Base-by-base conservation (phyloP, 2,888 invertebrate species). In the Drosophila rellima region DNA sequence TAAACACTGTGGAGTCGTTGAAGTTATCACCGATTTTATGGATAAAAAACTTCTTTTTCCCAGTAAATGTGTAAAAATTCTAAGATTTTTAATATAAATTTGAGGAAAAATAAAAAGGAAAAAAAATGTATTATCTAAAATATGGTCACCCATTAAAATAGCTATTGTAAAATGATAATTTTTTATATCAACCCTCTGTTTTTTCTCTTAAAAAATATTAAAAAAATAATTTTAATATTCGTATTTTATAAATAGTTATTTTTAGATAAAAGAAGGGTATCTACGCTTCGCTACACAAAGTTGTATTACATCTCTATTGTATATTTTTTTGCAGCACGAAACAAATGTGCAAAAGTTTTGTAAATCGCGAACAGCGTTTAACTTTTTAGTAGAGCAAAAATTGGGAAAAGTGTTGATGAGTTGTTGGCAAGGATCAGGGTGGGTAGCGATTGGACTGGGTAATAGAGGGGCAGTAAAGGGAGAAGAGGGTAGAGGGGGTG, bases 281-380 rank as follows among this genome's bases (percentile, higher is more conserved):
- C n/a, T 23, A 7, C 20, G 6, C 23, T 42, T 42, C 23, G 20
- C 20, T 20, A 23, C 20, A 2, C 15, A 8, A 10, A 29, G 15
- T 0, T 10, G 8, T 10, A 26, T 11, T 10, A 6, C 26, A 31
- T 3, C 42, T 40, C 33, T 20, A 62, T 60, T 72, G 60, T 60
- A 17, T 8, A 37, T 50, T 48, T 70, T 48, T 59, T 8, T 18
- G 3, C 10, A 33, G 10, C 55, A 15, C n/a, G 35, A 39, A 71
- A 55, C 59, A 63, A 68, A 55, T 61, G 56, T 18, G 48, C 51
- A 48, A 66, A 79, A 52, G 64, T 76, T 61, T 44, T 13, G 26
- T 44, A 47, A 70, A 64, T 62, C 56, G 62, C 62, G 50, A 65
- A 72, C 69, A 71, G 48, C 68, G 62, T 68, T 70, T 56, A 75